Evolutionary conservation across 2,797 vertebrate genomes (phyloP), one percentile per base, ranked within the genome.

Genomic region (Crenichthys baileyi): DNA sequence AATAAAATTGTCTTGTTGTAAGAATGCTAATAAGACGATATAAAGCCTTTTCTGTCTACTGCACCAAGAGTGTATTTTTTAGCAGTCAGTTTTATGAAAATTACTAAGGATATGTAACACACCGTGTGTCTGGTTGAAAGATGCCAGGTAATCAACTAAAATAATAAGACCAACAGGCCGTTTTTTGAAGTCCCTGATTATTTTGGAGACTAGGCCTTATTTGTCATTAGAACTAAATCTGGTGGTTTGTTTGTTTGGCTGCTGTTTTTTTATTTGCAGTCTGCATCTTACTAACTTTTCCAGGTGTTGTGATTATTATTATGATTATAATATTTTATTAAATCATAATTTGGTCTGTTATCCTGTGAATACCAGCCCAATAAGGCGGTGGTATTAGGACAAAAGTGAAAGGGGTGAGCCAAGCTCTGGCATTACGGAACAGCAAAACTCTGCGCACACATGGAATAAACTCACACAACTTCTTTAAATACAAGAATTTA

Each of bases 41-140:
- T 82, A 68, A 75, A 48, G 36, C 80, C 16, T 31, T 71, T 67
- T 44, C 77, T 84, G 65, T 46, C 75, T 48, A 9, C 26, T 41
- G 15, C 22, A 13, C 63, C 13, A 41, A 46, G 65, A 79, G 67
- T 68, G 71, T 79, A 0, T 74, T 76, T 80, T 73, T 75, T 75
- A 55, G 58, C 56, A 53, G 55, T 79, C 51, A 75, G 48, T 78
- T 60, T 85, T 82, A 85, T 85, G 84, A 77, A 84, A 85, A 87
- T 85, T 83, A 51, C 31, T 79, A 77, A 74, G 72, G 60, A 82
- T 67, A 79, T 75, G 20, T 61, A 81, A 11, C 72, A 41, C 72
- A 83, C 70, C 82, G 44, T 46, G 68, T 77, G 58, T 24, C 1
- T 22, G 46, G 65, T 75, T 82, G 76, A 74, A 68, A 79, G 70